Evolutionary conservation across 2,888 invertebrate genomes (phyloP).

Genomic region (Gastrophysa polygoni): DNA sequence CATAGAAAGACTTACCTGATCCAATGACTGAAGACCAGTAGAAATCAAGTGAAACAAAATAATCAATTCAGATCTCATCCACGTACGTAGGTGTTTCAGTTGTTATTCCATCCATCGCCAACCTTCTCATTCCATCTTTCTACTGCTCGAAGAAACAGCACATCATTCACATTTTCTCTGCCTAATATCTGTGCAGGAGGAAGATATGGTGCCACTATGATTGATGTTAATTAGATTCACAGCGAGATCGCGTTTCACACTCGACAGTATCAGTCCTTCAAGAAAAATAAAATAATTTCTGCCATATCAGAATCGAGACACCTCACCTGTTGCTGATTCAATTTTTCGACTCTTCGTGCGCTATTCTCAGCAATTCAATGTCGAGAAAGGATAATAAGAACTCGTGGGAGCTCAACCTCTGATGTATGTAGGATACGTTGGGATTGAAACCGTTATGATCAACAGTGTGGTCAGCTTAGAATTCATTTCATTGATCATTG

Average conservation of each 20-base stretch:
- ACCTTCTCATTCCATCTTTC: conserved; percentile 6
- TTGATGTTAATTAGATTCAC: conserved; percentile 54
- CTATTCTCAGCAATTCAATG: conserved; percentile 19
- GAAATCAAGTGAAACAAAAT: too few species aligned
- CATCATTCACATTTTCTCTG: conserved; percentile 43
- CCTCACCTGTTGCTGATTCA: conserved; percentile 34
- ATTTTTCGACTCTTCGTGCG: conserved; percentile 18
- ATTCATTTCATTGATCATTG: too few species aligned
- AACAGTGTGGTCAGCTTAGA: too few species aligned
- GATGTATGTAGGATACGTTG: conserved; percentile 5
- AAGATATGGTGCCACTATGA: conserved; percentile 50
- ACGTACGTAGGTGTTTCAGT: too few species aligned
- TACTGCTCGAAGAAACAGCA: conserved; percentile 47
- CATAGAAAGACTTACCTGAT: too few species aligned
- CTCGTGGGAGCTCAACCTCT: conserved; percentile 5
- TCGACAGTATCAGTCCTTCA: conserved; percentile 44
- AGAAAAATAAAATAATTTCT: conserved; percentile 43
- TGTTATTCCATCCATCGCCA: too few species aligned
- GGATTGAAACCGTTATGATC: too few species aligned
- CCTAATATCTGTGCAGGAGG: conserved; percentile 48
- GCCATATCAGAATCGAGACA: conserved; percentile 38
- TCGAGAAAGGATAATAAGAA: conserved; percentile 28
- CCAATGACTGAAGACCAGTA: too few species aligned
- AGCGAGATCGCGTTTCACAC: conserved; percentile 48
- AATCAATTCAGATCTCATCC: too few species aligned